These are phyloP conservation scores for Rhagologus leucostigma DNA, from an alignment of 2,113 vertebrate species.

Conservation along the genomic window DNA sequence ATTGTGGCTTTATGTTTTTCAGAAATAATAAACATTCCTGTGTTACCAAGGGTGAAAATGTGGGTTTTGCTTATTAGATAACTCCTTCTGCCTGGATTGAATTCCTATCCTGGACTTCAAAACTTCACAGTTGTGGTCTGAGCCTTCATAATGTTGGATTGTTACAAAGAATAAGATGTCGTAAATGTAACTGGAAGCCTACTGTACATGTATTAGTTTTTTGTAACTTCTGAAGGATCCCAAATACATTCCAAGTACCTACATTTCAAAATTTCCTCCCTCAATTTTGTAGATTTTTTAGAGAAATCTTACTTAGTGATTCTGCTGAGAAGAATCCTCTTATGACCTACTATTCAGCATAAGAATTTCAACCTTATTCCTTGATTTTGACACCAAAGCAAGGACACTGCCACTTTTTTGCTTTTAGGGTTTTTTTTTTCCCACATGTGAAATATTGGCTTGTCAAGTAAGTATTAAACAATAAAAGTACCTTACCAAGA, in stretches of 20 bases:
- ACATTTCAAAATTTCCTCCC: background rate
- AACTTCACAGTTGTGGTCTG: background rate
- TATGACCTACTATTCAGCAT: background rate
- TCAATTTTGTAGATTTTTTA: background rate
- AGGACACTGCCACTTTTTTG: background rate
- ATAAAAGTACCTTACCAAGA: background rate
- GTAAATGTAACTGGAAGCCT: background rate
- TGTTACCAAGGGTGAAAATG: background rate
- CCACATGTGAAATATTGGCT: background rate
- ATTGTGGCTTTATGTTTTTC: background rate
- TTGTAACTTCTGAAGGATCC: background rate
- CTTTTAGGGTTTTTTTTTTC: rapidly evolving
- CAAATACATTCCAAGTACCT: background rate
- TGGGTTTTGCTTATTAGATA: background rate
- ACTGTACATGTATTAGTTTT: background rate
- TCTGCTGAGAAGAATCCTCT: background rate
- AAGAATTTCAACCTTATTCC: background rate
- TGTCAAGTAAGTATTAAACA: background rate
- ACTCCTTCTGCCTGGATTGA: background rate
- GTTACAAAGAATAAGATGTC: background rate
- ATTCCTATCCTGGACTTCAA: background rate
- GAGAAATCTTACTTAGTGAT: background rate
- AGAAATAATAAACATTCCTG: background rate
- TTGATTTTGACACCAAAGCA: background rate
- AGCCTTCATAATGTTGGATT: background rate